Evolutionary conservation across 2,113 vertebrate species (phyloP), one percentile per base, ranked within the genome.

Genomic region (Manacus vitellinus): DNA sequence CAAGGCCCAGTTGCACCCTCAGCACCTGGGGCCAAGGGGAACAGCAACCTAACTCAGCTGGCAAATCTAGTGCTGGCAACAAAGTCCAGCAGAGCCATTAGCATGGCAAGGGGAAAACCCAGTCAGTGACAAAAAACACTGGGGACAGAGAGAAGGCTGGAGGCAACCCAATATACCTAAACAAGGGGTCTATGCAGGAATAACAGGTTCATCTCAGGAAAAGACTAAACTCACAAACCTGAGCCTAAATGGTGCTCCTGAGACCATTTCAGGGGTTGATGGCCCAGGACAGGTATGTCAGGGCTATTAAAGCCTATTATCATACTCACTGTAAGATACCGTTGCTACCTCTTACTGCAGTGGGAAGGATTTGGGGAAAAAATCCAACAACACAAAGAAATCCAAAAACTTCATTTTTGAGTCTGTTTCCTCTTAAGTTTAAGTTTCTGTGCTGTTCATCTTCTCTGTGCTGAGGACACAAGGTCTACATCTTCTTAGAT

Each of bases 361-460:
- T 16, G 14, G 13, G 25, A 44, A 71, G 30, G 14, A 35, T 67
- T 14, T 2, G 12, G 8, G 2, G 4, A 9, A 6, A 65, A 37
- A 24, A 17, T 0, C 2, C 12, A 66, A 20, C 1, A 37, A 31
- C 9, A 4, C 0, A 2, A 70, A 66, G 9, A 25, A 67, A 16
- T 3, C 9, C 8, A 5, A 8, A 92, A 39, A 4, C 1, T 14
- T 41, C 8, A 49, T 23, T 88, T 92, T 24, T 65, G 4, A 41
- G 21, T 56, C 44, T 85, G 21, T 46, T 93, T 79, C 30, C 12
- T 58, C 21, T 83, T 76, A 41, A 43, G 13, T 4, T 46, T 52
- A 72, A 77, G 18, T 49, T 70, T 83, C 73, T 70, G 24, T 55
- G 14, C 27, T 71, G 15, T 23, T 41, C 19, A 25, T 66, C 54